Conservation (phyloP, 2,888 invertebrate genomes). For the Ecdyonurus torrentis region DNA sequence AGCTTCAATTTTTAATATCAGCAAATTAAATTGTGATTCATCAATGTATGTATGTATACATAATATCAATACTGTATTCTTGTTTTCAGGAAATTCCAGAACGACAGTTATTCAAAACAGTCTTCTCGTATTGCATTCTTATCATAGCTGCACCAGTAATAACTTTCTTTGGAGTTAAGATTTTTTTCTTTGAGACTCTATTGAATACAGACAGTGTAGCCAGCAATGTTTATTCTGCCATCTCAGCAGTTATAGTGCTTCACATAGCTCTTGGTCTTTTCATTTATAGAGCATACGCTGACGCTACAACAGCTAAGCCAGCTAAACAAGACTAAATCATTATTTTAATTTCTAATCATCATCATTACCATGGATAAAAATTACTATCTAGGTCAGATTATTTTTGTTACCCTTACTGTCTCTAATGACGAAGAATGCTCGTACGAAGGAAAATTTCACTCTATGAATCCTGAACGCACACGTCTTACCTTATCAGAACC, state of each 20-base stretch:
- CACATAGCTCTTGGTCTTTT: constrained; percentile 62
- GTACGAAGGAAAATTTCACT: not conserved
- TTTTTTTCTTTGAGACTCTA: constrained; percentile 48
- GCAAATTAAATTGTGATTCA: too few species aligned
- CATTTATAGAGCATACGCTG: constrained; percentile 60
- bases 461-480: not conserved
- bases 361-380: not conserved
- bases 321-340: constrained; percentile 17
- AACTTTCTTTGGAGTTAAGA: constrained; percentile 54
- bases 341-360: not conserved
- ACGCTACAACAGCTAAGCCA: constrained; percentile 18
- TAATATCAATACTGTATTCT: too few species aligned
- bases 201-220: constrained; percentile 33
- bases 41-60: too few species aligned
- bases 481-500: not conserved
- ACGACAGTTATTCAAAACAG: constrained; percentile 53
- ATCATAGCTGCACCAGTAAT: constrained; percentile 59
- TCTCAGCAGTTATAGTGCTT: constrained; percentile 53
- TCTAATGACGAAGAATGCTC: not conserved
- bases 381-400: not conserved
- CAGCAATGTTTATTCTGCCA: constrained; percentile 64
- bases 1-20: too few species aligned
- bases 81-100: constrained; percentile 43
- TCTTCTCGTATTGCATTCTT: constrained; percentile 55
- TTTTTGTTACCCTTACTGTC: not conserved